Conservation (phyloP, 2,797 vertebrate genomes). For the Platyrinchus mystaceus region DNA sequence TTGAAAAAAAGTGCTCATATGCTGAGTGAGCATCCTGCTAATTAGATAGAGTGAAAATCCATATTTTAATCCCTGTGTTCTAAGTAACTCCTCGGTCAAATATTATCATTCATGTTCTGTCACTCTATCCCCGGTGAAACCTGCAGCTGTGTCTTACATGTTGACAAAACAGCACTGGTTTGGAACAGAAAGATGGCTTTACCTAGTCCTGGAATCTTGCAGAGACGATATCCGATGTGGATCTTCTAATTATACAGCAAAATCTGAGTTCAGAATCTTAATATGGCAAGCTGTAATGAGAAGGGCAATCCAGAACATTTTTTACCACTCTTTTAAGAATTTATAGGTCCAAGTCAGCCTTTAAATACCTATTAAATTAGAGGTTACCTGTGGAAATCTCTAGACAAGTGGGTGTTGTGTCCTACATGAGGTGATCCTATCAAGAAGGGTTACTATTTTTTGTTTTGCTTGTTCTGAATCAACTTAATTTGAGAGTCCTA, state of each 20-base stretch:
- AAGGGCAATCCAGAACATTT: background rate
- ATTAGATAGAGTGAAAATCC: background rate
- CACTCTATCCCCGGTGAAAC: background rate
- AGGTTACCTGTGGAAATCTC: background rate
- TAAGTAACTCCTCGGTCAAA: background rate
- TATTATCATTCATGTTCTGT: background rate
- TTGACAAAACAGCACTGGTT: background rate
- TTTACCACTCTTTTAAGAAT: background rate
- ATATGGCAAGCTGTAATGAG: background rate
- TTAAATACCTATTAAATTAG: background rate
- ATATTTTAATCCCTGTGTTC: background rate
- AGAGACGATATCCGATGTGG: background rate
- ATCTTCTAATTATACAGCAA: background rate
- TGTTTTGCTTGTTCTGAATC: background rate
- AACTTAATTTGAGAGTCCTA: background rate
- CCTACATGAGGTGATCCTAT: background rate
- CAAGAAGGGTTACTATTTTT: background rate
- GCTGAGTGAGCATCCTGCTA: background rate
- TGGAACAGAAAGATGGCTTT: background rate
- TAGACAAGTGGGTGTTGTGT: background rate
- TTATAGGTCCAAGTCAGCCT: background rate
- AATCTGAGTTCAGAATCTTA: background rate
- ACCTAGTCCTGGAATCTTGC: background rate
- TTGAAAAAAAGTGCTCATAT: background rate
- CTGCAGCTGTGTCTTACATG: background rate